Evolutionary conservation across 2,113 vertebrate species (phyloP), one percentile per base, ranked within the genome.

Genomic region (Hemichromis elongatus): DNA sequence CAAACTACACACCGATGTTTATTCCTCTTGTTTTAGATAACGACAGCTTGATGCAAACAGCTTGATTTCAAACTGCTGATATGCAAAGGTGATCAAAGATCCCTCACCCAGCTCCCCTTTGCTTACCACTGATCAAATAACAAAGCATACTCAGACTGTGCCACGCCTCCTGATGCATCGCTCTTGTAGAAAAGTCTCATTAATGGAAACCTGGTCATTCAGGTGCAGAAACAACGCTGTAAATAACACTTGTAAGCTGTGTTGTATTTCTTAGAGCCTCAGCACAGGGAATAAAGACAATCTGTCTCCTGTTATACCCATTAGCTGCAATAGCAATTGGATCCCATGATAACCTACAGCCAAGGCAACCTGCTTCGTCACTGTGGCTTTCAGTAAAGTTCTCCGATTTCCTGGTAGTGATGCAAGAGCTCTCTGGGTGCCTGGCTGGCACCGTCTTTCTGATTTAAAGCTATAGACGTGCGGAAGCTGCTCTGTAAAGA

Each of bases 341-440:
- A 88, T 92, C 89, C 86, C 81, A 81, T 82, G 85, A 91, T 87
- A 77, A 91, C 85, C 86, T 28, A 85, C 80, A 26, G n/a, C 90
- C 59, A 42, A 30, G 83, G 87, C 33, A 91, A 92, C 89, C 68
- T 73, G 94, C 86, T 83, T 86, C 37, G 90, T 92, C 90, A 87
- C 14, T 21, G 12, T 59, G 52, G 80, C 81, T 54, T 73, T 88
- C 63, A 56, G 66, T 21, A 28, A 75, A 78, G 35, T 56, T 86
- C 86, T 89, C 86, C 3, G 9, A 28, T 91, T 91, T 92, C 92
- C 84, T 82, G 82, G 45, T 79, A 56, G 81, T 75, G 81, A 82
- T 77, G 87, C 33, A 77, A 68, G 86, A 77, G 88, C 80, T 90
- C 56, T 86, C 45, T 10, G 68, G 7, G n/a, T 63, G 52, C 28